Evolutionary conservation across 2,797 vertebrate species (phyloP), one percentile per base, ranked within the genome.

Genomic region (Chrosomus eos): DNA sequence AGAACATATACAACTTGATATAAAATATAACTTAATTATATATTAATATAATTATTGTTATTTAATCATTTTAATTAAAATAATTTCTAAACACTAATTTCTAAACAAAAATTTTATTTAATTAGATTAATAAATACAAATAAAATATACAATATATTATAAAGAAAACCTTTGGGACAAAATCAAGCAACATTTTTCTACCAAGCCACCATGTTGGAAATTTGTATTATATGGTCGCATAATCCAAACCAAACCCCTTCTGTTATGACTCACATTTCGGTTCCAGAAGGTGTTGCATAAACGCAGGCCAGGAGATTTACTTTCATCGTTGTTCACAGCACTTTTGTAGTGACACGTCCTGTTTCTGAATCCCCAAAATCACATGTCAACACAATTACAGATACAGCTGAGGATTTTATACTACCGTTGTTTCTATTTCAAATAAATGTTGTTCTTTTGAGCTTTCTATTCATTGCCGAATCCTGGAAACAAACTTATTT

Each of bases 211-310:
- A 43, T 23, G 23, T 58, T 43, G 31, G 18, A 43, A 23, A 28
- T 80, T 72, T 4, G 45, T 36, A 73, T 38, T 36, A 40, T 21
- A 51, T 26, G 8, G 3, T 18, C 2, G 4, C 10, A 38, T 55
- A 64, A 19, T 18, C 16, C 43, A 67, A 31, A 16, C 31, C 45
- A 53, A 77, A n/a, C 26, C 71, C 33, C 0, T 4, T 19, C 18
- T 60, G 38, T 74, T 45, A 45, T 83, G 64, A 85, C 66, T 3
- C 92, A 99, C 98, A 95, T 97, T 85, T 88, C 97, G 95, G 89
- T 90, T 97, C 98, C 98, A 99, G 93, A 97, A 99, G 92, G 93
- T 98, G 94, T 99, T 98, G 92, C 98, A 99, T 72, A 99, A 92
- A 45, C 98, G 94, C 84, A 96, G 18, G 0, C 96, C 97, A 80